Conservation (phyloP, 1,140 invertebrate genomes). For the Leptinotarsa lineolata region DNA sequence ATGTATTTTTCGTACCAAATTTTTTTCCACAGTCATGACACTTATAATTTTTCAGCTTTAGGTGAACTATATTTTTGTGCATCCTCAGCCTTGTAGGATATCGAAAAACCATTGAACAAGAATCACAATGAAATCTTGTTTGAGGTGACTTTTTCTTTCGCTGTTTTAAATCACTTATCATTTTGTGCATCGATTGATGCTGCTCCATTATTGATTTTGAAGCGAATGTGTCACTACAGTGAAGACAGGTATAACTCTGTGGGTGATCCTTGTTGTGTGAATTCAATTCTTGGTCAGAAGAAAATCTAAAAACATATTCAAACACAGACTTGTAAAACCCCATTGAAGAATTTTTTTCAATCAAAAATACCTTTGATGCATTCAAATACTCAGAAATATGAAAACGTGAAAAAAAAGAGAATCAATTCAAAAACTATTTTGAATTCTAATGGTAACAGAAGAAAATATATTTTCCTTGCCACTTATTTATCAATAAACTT, state of each 20-base stretch:
- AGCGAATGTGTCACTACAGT: constrained; percentile 1
- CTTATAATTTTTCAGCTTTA: not conserved
- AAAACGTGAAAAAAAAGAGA: too few relatives aligned
- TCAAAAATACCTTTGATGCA: too few relatives aligned
- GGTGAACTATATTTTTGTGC: constrained; percentile 1
- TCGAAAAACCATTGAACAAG: not conserved
- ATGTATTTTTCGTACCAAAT: not conserved
- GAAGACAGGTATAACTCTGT: not conserved
- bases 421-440: too few relatives aligned
- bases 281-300: not conserved
- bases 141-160: not conserved
- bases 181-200: not conserved
- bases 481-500: too few relatives aligned
- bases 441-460: too few relatives aligned
- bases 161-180: constrained; percentile 1
- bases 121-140: not conserved
- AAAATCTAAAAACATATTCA: constrained; percentile 2
- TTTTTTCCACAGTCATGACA: not conserved
- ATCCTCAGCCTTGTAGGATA: not conserved
- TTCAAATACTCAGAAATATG: too few relatives aligned
- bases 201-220: not conserved
- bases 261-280: not conserved
- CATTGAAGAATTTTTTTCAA: too few relatives aligned
- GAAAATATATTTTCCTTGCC: too few relatives aligned
- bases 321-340: too few relatives aligned